Percentiles rank a stretch among this genome's conserved stretches.
These are phyloP conservation scores for Montipora sp. DNA, from an alignment of 64 coral and sea anemone species.

Conservation along the genomic window DNA sequence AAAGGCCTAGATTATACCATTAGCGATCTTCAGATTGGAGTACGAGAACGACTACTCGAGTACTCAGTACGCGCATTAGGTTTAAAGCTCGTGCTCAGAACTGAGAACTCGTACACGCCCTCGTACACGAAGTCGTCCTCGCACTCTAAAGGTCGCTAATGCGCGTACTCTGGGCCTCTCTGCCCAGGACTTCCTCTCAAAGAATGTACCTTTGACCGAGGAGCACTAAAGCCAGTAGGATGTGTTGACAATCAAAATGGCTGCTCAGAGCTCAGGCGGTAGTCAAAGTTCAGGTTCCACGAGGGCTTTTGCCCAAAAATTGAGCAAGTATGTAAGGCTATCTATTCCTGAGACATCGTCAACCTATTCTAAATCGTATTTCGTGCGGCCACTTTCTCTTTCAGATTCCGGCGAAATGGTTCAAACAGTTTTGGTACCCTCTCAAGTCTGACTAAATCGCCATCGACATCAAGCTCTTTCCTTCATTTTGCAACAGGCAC, in stretches of 20 bases:
- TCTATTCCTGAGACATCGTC: neutral
- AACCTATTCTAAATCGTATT: neutral
- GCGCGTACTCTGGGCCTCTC: no score
- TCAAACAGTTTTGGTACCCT: constrained; percentile 77
- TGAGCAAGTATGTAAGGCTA: constrained; percentile 76
- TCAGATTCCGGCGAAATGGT: constrained; percentile 76
- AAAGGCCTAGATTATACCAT: no score
- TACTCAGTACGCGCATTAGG: no score
- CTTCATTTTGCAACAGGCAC: constrained; percentile 89
- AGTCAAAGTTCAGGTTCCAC: constrained; percentile 63
- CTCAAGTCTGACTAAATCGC: constrained; percentile 63
- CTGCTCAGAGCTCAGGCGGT: constrained; percentile 80
- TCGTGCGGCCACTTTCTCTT: neutral
- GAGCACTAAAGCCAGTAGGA: neutral
- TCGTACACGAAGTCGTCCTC: no score
- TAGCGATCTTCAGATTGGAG: no score
- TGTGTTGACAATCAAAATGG: constrained; percentile 73
- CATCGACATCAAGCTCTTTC: constrained; percentile 74
- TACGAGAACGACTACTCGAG: no score
- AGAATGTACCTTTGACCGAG: neutral
- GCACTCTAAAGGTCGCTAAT: no score
- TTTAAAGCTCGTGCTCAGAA: no score
- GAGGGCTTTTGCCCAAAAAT: constrained; percentile 95
- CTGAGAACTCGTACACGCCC: no score
- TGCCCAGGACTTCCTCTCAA: neutral